A percentile compares a stretch with the other conserved stretches of the same genome.
These are phyloP conservation scores for Cranoglanis bouderius DNA, from an alignment of 2,113 vertebrate genomes.

Conservation along the genomic window DNA sequence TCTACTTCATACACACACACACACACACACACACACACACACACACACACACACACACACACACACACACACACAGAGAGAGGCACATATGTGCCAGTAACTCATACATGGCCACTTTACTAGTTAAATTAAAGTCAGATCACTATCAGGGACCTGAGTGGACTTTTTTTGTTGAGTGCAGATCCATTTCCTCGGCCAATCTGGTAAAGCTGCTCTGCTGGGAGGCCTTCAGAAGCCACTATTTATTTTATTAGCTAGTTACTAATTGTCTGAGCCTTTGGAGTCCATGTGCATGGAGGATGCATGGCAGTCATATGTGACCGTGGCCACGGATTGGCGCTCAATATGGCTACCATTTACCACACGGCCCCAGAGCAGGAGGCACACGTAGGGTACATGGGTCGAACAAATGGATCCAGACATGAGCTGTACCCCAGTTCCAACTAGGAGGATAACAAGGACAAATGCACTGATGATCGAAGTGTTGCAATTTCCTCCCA, in stretches of 20 bases:
- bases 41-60: slow-evolving; percentile 35
- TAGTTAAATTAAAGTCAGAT: slow-evolving; percentile 72
- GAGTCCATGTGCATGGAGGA: slow-evolving; percentile 60
- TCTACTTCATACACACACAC: slow-evolving; percentile 44
- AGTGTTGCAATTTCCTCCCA: slow-evolving; percentile 59
- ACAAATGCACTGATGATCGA: slow-evolving; percentile 62
- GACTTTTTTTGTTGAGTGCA: slow-evolving; percentile 59
- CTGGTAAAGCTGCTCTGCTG: slow-evolving; percentile 53
- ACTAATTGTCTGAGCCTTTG: slow-evolving; percentile 61
- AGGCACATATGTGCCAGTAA: slow-evolving; percentile 58
- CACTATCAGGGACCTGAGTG: slow-evolving; percentile 62
- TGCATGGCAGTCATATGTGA: slow-evolving; percentile 70
- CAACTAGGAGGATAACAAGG: slow-evolving; percentile 65
- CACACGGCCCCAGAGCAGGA: slow-evolving; percentile 41
- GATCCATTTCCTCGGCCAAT: slow-evolving; percentile 57
- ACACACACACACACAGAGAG: slow-evolving; percentile 43
- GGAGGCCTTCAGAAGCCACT: slow-evolving; percentile 61
- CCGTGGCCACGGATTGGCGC: slow-evolving; percentile 48
- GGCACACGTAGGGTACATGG: slow-evolving; percentile 51
- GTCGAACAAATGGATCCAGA: slow-evolving; percentile 66
- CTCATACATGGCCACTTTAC: slow-evolving; percentile 41
- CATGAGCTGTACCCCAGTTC: slow-evolving; percentile 59
- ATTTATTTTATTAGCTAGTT: slow-evolving; percentile 52
- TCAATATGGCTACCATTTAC: slow-evolving; percentile 63
- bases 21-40: slow-evolving; percentile 37